These are phyloP conservation scores for Gila robusta DNA, from an alignment of 2,797 vertebrate genomes.

Conservation along the genomic window DNA sequence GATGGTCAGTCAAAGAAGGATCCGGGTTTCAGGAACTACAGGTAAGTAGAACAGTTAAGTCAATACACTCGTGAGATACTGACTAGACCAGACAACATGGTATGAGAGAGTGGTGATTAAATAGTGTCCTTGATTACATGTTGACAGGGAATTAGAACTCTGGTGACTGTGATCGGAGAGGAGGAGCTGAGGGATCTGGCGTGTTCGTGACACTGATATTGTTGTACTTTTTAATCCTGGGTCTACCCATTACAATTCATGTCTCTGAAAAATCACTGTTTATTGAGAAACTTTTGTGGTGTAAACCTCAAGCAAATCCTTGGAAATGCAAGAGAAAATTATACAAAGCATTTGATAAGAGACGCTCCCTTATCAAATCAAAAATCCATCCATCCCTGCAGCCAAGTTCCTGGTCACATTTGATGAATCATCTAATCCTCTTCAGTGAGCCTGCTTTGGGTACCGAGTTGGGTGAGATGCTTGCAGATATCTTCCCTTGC, in stretches of 20 bases:
- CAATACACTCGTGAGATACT: too few relatives aligned
- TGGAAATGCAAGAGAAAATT: constrained; percentile 37
- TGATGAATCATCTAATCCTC: constrained; percentile 57
- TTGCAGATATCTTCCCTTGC: constrained; percentile 46
- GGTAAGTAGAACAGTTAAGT: too few relatives aligned
- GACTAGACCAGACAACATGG: too few relatives aligned
- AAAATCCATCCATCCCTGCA: constrained; percentile 36
- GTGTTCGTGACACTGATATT: background rate
- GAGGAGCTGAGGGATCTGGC: background rate
- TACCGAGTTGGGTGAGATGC: constrained; percentile 36
- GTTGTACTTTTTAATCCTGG: background rate
- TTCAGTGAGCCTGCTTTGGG: constrained; percentile 23
- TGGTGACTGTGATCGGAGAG: background rate
- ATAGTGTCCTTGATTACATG: background rate
- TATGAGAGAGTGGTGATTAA: too few relatives aligned
- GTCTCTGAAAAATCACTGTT: constrained; percentile 10
- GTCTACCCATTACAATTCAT: background rate
- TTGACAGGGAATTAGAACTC: background rate
- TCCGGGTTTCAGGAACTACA: too few relatives aligned
- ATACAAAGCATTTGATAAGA: constrained; percentile 40
- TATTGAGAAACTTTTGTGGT: constrained; percentile 11
- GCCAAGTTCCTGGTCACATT: constrained; percentile 43
- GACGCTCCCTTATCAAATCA: constrained; percentile 3
- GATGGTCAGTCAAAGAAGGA: too few relatives aligned
- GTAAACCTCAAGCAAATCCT: constrained; percentile 21